Percentiles rank a stretch among this genome's conserved stretches.
These are phyloP conservation scores for Charaxes varanes DNA, from an alignment of 1,140 invertebrate species.

Conservation along the genomic window DNA sequence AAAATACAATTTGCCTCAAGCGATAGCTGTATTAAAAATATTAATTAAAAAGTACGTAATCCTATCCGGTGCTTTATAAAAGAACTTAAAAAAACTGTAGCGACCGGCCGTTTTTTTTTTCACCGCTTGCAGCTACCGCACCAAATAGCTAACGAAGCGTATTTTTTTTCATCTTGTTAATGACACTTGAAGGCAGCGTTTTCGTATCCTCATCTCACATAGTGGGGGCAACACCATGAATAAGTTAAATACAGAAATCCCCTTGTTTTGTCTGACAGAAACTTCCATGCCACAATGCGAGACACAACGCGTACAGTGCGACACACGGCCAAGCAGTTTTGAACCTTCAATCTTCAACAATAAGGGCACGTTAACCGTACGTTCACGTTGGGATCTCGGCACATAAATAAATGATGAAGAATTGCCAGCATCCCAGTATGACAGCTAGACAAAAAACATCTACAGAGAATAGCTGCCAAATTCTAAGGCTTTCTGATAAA, in stretches of 20 bases:
- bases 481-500: background rate
- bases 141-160: slow-evolving; percentile 12
- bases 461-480: background rate
- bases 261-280: slow-evolving; percentile 15
- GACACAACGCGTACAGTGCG: slow-evolving; percentile 9
- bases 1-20: no score
- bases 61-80: no score
- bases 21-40: slow-evolving; percentile 9
- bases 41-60: background rate
- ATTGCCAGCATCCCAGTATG: slow-evolving; percentile 1
- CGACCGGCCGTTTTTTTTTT: no score
- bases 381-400: slow-evolving; percentile 4
- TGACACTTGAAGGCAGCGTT: slow-evolving; percentile 15
- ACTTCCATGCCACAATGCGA: slow-evolving; percentile 2
- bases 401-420: slow-evolving; percentile 12
- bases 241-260: slow-evolving; percentile 20
- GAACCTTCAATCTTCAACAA: background rate
- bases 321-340: background rate
- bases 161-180: slow-evolving; percentile 14
- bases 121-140: no score
- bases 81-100: no score
- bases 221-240: slow-evolving; percentile 20
- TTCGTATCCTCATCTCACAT: slow-evolving; percentile 15
- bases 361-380: background rate
- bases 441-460: background rate